Evolutionary conservation across 2,888 invertebrate genomes (phyloP).

Genomic region (Eristalis intricaria): DNA sequence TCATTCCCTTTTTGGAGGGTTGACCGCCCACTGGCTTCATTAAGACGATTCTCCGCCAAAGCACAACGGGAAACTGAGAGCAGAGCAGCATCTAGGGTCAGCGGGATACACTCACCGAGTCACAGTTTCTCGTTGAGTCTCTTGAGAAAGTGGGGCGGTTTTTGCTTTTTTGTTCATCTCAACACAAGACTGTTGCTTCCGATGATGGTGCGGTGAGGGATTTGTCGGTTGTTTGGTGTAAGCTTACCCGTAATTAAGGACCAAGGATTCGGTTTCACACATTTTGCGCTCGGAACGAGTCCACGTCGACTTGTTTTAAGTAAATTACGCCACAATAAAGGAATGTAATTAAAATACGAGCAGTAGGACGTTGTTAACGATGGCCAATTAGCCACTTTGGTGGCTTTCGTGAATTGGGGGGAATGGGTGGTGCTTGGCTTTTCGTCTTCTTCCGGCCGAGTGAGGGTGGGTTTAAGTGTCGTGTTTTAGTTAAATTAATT

Average conservation of each 20-base stretch:
- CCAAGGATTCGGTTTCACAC: conserved; percentile 66
- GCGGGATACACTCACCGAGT: conserved; percentile 7
- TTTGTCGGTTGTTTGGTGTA: background rate
- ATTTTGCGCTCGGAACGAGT: background rate
- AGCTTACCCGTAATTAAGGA: conserved; percentile 65
- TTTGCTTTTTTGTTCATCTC: too few relatives aligned
- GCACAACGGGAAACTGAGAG: background rate
- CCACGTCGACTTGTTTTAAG: conserved; percentile 53
- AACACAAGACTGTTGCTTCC: background rate
- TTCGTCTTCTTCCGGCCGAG: background rate
- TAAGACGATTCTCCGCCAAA: conserved; percentile 1
- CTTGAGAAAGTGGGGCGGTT: conserved; percentile 19
- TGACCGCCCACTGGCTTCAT: conserved; percentile 38
- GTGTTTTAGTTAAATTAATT: conserved; percentile 64
- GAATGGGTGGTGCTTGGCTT: background rate
- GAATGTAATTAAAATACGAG: conserved; percentile 58
- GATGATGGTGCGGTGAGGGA: background rate
- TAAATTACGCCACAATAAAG: conserved; percentile 63
- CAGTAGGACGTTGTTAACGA: conserved; percentile 57
- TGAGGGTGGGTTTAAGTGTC: conserved; percentile 38
- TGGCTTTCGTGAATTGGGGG: conserved; percentile 25
- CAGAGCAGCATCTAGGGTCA: background rate
- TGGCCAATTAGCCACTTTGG: conserved; percentile 69
- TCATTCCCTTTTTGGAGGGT: background rate
- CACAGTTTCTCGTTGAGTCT: background rate